Evolutionary conservation across 2,888 invertebrate species (phyloP).

Genomic region (Xylocampa areola): DNA sequence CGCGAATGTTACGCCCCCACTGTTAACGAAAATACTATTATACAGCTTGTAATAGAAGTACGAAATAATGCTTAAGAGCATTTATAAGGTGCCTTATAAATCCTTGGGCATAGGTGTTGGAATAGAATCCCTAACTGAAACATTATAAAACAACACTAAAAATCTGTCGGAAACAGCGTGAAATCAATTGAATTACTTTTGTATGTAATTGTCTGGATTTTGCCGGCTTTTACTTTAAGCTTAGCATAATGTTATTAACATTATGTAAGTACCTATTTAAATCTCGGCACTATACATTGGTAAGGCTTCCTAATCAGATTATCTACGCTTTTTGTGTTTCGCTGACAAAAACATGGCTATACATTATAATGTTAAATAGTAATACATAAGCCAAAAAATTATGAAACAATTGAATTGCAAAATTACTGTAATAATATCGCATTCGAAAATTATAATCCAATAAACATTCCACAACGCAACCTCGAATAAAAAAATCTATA

Average conservation of each 20-base stretch:
- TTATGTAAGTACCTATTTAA: background rate
- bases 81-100: too few species aligned
- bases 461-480: constrained; percentile 20
- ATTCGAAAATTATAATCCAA: constrained; percentile 12
- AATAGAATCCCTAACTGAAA: too few species aligned
- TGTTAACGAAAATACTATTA: constrained; percentile 47
- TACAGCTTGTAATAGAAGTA: too few species aligned
- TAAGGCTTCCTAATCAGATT: constrained; percentile 40
- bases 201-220: background rate
- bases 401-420: constrained; percentile 9
- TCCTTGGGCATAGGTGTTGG: too few species aligned
- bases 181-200: too few species aligned
- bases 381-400: too few species aligned
- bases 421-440: constrained; percentile 9
- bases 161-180: too few species aligned
- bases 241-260: too few species aligned
- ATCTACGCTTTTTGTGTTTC: constrained; percentile 29
- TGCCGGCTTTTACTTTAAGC: background rate
- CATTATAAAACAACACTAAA: too few species aligned
- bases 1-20: constrained; percentile 26
- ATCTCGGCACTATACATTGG: background rate
- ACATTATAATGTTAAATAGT: too few species aligned
- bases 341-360: too few species aligned
- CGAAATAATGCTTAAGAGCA: too few species aligned
- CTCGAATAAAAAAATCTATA: constrained; percentile 10